Conservation (phyloP, 2,888 invertebrate genomes). For the Eugnorisma glareosa region DNA sequence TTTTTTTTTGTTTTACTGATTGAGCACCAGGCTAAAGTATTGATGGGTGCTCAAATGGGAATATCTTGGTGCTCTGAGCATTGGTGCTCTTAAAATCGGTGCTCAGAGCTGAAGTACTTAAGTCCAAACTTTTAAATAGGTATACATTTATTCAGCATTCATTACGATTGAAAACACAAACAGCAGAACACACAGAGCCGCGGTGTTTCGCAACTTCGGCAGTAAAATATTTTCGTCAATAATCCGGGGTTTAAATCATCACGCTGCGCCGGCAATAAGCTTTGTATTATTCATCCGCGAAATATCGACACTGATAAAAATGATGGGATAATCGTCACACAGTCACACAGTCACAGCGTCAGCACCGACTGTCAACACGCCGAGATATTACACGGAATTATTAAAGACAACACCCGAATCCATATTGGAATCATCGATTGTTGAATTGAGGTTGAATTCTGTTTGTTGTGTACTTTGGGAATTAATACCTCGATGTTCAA, state of each 20-base stretch:
- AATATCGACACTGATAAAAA: slow-evolving; percentile 43
- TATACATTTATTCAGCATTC: neutral
- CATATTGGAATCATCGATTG: slow-evolving; percentile 11
- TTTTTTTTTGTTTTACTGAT: too few relatives aligned
- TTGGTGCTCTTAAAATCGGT: neutral
- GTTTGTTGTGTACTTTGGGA: slow-evolving; percentile 1
- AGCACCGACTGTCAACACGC: slow-evolving; percentile 24
- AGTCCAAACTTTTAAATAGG: neutral
- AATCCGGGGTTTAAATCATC: slow-evolving; percentile 55
- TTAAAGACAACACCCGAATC: slow-evolving; percentile 37
- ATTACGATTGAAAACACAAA: slow-evolving; percentile 5
- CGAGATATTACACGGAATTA: slow-evolving; percentile 51
- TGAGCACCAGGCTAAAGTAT: neutral
- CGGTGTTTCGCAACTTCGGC: neutral
- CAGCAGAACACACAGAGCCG: neutral
- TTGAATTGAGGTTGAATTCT: neutral
- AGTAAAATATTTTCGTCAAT: slow-evolving; percentile 27
- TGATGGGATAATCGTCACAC: slow-evolving; percentile 42
- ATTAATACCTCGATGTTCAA: neutral
- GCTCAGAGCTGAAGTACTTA: neutral
- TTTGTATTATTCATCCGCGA: slow-evolving; percentile 41
- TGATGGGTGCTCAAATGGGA: neutral
- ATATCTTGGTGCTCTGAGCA: neutral
- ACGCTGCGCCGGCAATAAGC: slow-evolving; percentile 29
- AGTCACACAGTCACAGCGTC: slow-evolving; percentile 13